Conservation (phyloP, 1,140 invertebrate genomes). For the Drosophila arawakana region DNA sequence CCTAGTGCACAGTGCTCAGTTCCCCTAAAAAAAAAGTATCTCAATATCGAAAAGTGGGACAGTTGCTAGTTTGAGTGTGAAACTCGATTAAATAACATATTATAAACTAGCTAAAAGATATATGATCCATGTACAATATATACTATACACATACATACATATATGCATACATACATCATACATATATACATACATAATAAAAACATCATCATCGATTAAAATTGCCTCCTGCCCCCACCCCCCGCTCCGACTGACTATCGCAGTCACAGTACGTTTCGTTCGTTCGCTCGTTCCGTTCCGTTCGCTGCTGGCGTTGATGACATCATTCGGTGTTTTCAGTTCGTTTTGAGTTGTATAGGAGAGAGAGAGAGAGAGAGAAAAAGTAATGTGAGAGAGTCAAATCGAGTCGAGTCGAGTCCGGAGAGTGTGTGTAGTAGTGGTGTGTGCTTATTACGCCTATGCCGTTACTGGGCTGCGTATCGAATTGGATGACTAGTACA, state of each 20-base stretch:
- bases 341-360: slow-evolving; percentile 29
- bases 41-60: slow-evolving; percentile 60
- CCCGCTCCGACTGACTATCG: slow-evolving; percentile 43
- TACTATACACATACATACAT: slow-evolving; percentile 22
- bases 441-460: slow-evolving; percentile 33
- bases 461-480: slow-evolving; percentile 49
- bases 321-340: slow-evolving; percentile 73
- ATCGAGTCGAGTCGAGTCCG: slow-evolving; percentile 19
- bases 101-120: slow-evolving; percentile 23
- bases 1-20: slow-evolving; percentile 48
- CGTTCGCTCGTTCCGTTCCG: slow-evolving; percentile 9
- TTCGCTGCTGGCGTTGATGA: slow-evolving; percentile 69
- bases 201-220: slow-evolving; percentile 82
- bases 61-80: slow-evolving; percentile 37
- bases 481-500: slow-evolving; percentile 49
- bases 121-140: slow-evolving; percentile 27
- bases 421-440: slow-evolving; percentile 1
- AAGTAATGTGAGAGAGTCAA: slow-evolving; percentile 52
- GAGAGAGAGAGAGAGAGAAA: slow-evolving; percentile 14
- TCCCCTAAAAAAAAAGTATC: slow-evolving; percentile 64
- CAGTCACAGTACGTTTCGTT: slow-evolving; percentile 38
- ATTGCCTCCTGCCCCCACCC: slow-evolving; percentile 65
- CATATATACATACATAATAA: slow-evolving; percentile 53
- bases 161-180: slow-evolving; percentile 11
- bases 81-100: slow-evolving; percentile 46